Percentiles rank a stretch among this genome's conserved stretches.
Evolutionary conservation across 2,113 vertebrate species (phyloP).

Genomic region (Melospiza georgiana): DNA sequence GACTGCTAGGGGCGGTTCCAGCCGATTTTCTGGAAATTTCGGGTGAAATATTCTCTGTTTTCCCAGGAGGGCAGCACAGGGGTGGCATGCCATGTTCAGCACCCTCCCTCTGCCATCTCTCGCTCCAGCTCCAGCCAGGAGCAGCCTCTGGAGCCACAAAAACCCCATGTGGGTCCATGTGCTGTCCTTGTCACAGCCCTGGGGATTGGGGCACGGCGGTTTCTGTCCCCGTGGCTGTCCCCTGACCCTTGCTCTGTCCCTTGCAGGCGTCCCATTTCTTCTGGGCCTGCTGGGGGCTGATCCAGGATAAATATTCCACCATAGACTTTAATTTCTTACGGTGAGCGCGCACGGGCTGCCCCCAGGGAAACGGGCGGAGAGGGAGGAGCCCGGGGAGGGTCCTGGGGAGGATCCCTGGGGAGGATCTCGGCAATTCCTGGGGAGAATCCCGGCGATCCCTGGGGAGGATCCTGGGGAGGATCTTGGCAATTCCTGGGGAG

Average conservation of each 20-base stretch:
- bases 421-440: too few relatives aligned
- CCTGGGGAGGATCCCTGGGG: too few relatives aligned
- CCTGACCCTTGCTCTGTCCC: neutral
- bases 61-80: neutral
- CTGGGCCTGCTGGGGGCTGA: slow-evolving; percentile 97
- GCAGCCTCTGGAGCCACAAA: neutral
- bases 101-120: neutral
- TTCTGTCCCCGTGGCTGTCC: accelerated
- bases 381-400: neutral
- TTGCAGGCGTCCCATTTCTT: slow-evolving; percentile 94
- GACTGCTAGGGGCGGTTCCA: neutral
- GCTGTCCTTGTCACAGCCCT: neutral
- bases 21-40: neutral
- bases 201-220: accelerated
- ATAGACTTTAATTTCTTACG: slow-evolving; percentile 96
- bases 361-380: neutral
- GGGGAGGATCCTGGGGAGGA: neutral
- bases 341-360: slow-evolving; percentile 61
- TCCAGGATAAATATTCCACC: slow-evolving; percentile 94
- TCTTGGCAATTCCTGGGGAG: too few relatives aligned
- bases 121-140: accelerated
- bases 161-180: accelerated
- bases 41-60: neutral
- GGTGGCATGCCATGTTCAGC: neutral
- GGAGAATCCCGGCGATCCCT: too few relatives aligned